Evolutionary conservation across 2,797 vertebrate genomes (phyloP).

Genomic region (Buphagus erythrorhynchus): DNA sequence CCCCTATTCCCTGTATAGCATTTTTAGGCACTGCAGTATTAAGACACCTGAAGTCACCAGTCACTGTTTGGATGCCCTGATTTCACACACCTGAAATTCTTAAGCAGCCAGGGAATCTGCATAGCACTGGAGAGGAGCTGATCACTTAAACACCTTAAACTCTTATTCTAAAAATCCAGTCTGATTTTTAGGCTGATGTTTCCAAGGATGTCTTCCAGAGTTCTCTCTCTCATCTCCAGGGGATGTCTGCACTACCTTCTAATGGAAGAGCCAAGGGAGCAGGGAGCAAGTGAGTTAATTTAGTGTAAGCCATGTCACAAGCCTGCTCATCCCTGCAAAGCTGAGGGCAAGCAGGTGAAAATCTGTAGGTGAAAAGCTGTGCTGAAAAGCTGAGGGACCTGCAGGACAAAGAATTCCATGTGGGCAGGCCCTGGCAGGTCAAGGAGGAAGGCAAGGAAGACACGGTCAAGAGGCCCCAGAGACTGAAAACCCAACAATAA

Average conservation of each 20-base stretch:
- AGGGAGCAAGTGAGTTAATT: not conserved
- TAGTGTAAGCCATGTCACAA: not conserved
- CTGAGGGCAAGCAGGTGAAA: not conserved
- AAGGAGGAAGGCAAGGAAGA: not conserved
- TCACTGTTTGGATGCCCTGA: not conserved
- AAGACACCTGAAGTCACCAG: not conserved
- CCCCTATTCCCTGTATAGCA: not conserved
- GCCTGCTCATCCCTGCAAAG: not conserved
- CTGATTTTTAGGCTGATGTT: not conserved
- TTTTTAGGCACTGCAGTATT: not conserved
- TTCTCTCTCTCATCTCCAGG: not conserved
- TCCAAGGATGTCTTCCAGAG: not conserved
- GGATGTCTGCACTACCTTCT: not conserved
- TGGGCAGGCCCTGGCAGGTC: not conserved
- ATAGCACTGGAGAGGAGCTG: not conserved
- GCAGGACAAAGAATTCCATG: not conserved
- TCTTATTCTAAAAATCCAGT: not conserved
- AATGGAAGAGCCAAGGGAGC: not conserved
- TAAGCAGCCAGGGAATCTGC: not conserved
- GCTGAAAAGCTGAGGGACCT: not conserved
- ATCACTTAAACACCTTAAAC: not conserved
- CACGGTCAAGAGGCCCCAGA: not conserved
- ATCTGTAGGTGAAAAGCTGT: not conserved
- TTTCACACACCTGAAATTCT: not conserved
- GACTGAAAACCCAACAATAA: constrained; percentile 16